phyloP scores from a whole-genome alignment of 2,888 invertebrate species.

The Cerceris ruficornis region DNA sequence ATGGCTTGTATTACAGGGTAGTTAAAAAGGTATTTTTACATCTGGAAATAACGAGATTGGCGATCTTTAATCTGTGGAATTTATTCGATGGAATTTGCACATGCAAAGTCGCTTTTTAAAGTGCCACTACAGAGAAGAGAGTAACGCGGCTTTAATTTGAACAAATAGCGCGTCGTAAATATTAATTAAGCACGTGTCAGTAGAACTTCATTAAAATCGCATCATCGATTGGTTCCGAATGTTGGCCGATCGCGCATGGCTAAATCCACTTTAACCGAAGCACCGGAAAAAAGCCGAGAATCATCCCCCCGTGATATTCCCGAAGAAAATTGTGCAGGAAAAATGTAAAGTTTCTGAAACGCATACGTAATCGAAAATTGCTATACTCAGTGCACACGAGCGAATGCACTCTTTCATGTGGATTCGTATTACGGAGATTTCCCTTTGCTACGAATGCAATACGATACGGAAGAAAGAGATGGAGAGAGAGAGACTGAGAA shows the following conservation, averaged over 20 bases:
- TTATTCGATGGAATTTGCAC: not conserved
- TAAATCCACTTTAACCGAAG: constrained; percentile 43
- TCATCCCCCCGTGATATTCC: constrained; percentile 26
- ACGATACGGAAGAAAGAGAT: not conserved
- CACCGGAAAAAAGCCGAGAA: constrained; percentile 14
- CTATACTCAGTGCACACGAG: constrained; percentile 3
- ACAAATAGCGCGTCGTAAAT: constrained; percentile 38
- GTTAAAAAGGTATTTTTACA: too few species aligned
- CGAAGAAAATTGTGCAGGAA: constrained; percentile 16
- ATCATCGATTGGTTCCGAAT: constrained; percentile 53
- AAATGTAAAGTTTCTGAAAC: constrained; percentile 13
- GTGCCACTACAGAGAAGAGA: not conserved
- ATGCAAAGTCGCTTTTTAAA: not conserved
- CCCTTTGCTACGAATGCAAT: constrained; percentile 2
- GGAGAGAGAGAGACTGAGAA: not conserved
- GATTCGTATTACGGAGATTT: constrained; percentile 19
- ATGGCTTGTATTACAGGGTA: too few species aligned
- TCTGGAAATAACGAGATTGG: too few species aligned
- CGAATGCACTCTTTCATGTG: constrained; percentile 19
- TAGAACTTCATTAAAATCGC: constrained; percentile 53
- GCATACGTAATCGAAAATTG: constrained; percentile 35
- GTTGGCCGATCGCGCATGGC: constrained; percentile 33
- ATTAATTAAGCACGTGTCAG: constrained; percentile 53
- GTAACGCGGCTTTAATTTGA: constrained; percentile 31
- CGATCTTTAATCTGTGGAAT: too few species aligned